Base-by-base conservation (phyloP, 2,888 invertebrate species). In the Balanococcus diminutus region DNA sequence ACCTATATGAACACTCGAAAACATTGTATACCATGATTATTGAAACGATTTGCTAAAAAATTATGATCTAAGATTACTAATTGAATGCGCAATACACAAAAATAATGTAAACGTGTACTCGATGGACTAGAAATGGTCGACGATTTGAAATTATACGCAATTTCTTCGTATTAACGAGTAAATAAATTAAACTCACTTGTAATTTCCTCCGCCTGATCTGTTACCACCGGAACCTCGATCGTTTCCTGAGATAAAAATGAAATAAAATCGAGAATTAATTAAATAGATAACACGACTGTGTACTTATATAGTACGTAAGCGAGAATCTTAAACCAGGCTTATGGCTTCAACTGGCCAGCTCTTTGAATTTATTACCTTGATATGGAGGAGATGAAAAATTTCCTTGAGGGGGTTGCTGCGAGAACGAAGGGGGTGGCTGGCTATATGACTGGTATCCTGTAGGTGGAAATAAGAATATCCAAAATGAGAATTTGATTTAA, bases 381-480 rank as follows among this genome's bases (percentile, higher is more conserved):
- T 42, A 84, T 72, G 75, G 84, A 42, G 42, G 31, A 28, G 39
- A 39, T 25, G 39, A 11, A 46, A 75, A 84, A 84, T 75, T 84
- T 8, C 28, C n/a, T 42, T 72, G 84, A 28, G 84, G 84, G 39
- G 56, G 56, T 84, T 61, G 84, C 16, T 22, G 84, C 14, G 72
- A 39, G 46, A 84, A 84, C n/a, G 84, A 84, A 9, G 84, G 84
- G 14, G 84, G 84, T 11, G 84, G 84, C n/a, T 84, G 84, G 51
- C 25, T 86, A 51, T 86, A 86, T 16, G 81, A 51, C 31, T 85
- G 84, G 39, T 85, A 85, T 19, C 84, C 72, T 79, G 75, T 22
- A 32, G 14, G 2, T 46, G 42, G 14, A 39, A 22, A 36, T 5
- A 36, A 36, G 8, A 36, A n/a, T n/a, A n/a, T n/a, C 36, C 36